Evolutionary conservation across 1,140 invertebrate genomes (phyloP).

Genomic region (Gryllus bimaculatus): DNA sequence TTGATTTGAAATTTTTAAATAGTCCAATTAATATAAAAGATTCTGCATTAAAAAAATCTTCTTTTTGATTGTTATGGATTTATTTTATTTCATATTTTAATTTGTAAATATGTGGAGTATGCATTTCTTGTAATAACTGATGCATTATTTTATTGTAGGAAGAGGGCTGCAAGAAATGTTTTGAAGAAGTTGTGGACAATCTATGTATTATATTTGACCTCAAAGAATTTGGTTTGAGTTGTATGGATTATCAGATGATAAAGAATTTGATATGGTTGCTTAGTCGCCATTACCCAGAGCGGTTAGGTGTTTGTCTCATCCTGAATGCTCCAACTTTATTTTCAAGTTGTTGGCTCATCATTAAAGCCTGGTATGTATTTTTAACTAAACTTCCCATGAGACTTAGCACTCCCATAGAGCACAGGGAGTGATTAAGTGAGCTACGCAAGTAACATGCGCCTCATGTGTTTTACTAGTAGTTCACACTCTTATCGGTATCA

Average conservation of each 20-base stretch:
- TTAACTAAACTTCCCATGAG: background rate
- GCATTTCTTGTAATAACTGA: no score
- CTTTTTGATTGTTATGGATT: no score
- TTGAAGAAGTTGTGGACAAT: conserved; percentile 68
- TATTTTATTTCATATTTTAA: no score
- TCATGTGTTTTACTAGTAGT: background rate
- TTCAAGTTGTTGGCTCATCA: conserved; percentile 61
- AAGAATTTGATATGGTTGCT: conserved; percentile 68
- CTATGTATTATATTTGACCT: conserved; percentile 67
- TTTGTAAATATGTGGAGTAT: no score
- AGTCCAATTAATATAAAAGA: no score
- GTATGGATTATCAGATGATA: conserved; percentile 67
- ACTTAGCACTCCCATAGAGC: no score
- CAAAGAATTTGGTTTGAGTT: conserved; percentile 56
- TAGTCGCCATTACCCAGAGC: conserved; percentile 62
- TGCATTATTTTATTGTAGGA: conserved; percentile 40
- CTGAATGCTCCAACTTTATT: conserved; percentile 60
- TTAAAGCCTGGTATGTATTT: conserved; percentile 51
- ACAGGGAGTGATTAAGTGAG: background rate
- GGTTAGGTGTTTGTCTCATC: conserved; percentile 61
- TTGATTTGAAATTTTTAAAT: no score
- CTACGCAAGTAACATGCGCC: background rate
- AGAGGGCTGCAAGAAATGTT: conserved; percentile 62
- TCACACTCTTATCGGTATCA: no score
- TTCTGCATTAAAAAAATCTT: no score